Conservation (phyloP, 23 tunicate species). For the Corella eumyota region DNA sequence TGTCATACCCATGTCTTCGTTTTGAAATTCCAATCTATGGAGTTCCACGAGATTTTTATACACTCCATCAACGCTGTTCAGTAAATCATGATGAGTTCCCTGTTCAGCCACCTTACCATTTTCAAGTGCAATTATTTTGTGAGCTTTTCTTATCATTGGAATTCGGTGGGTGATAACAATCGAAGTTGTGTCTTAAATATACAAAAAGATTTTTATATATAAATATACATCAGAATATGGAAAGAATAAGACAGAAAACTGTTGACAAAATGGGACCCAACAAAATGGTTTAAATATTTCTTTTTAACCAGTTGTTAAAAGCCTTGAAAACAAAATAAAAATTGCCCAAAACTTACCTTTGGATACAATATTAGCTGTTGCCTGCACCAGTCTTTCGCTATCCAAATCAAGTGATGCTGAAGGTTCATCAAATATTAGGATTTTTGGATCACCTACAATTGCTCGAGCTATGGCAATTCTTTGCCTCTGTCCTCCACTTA, state of each 20-base stretch:
- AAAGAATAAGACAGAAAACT: too few relatives aligned
- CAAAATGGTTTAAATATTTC: too few relatives aligned
- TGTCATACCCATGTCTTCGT: too few relatives aligned
- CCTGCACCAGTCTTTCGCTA: conserved; percentile 16
- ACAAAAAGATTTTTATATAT: too few relatives aligned
- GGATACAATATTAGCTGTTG: conserved; percentile 32
- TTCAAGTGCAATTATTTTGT: conserved; percentile 25
- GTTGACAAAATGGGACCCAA: too few relatives aligned
- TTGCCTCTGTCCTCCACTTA: conserved; percentile 66
- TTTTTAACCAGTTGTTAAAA: background rate
- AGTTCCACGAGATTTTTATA: too few relatives aligned
- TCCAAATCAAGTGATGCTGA: conserved; percentile 8
- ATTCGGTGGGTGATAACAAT: conserved; percentile 41
- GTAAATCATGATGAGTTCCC: conserved; percentile 36
- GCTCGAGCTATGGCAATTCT: conserved; percentile 62
- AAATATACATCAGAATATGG: too few relatives aligned
- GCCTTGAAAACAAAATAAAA: background rate
- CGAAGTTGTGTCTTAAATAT: too few relatives aligned
- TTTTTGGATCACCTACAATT: conserved; percentile 42
- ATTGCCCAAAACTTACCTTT: conserved; percentile 13
- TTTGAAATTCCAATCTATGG: too few relatives aligned
- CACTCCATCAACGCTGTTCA: too few relatives aligned
- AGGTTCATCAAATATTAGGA: conserved; percentile 46
- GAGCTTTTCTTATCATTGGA: conserved; percentile 30
- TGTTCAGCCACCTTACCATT: conserved; percentile 31